Conservation (phyloP, 2,113 vertebrate genomes). For the Amazona vittata region DNA sequence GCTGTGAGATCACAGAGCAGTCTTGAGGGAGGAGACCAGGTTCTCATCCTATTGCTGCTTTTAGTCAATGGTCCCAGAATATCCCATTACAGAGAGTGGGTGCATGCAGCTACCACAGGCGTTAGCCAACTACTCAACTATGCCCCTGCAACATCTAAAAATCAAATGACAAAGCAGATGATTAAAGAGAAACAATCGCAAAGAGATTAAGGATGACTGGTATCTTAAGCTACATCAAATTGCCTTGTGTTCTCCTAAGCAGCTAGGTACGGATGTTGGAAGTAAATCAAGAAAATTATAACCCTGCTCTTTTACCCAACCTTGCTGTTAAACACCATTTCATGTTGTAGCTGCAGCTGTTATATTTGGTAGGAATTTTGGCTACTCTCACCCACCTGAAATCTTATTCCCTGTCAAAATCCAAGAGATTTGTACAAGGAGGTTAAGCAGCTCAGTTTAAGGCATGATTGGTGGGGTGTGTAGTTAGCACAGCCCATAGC, state of each 20-base stretch:
- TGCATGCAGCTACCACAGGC: not conserved
- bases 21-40: constrained; percentile 29
- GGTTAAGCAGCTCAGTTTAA: not conserved
- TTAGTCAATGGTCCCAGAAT: constrained; percentile 25
- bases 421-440: not conserved
- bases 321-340: accelerated
- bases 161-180: not conserved
- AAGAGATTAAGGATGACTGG: not conserved
- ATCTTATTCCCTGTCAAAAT: not conserved
- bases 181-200: constrained; percentile 20
- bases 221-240: not conserved
- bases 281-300: not conserved
- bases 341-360: accelerated
- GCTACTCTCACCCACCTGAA: accelerated
- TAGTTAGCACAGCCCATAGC: not conserved
- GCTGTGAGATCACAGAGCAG: constrained; percentile 5
- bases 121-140: not conserved
- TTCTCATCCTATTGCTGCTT: constrained; percentile 19
- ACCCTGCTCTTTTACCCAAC: not conserved
- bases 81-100: constrained; percentile 15
- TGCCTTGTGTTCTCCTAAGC: not conserved
- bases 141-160: constrained; percentile 3
- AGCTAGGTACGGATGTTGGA: not conserved
- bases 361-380: not conserved
- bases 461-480: not conserved